Evolutionary conservation across 2,113 vertebrate species (phyloP).

Genomic region (Bambusicola thoracicus): DNA sequence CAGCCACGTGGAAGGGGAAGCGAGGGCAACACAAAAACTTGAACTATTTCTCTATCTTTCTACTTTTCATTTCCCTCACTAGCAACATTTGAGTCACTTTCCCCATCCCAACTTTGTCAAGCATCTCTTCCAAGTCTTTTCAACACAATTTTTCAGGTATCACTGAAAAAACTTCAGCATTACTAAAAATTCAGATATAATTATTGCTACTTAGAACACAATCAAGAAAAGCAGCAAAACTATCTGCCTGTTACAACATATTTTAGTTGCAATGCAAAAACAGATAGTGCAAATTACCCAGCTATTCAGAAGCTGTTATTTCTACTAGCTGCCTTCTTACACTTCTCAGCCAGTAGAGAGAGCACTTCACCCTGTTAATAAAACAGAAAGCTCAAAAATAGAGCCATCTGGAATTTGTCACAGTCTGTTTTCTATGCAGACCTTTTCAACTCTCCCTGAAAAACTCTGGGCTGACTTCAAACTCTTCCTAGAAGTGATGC

Average conservation of each 20-base stretch:
- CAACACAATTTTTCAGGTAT: not conserved
- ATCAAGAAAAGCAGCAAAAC: not conserved
- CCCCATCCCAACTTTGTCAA: not conserved
- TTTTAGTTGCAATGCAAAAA: not conserved
- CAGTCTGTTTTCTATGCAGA: not conserved
- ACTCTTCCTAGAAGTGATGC: not conserved
- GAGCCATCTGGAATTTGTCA: rapidly evolving
- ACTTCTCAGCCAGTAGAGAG: conserved; percentile 62
- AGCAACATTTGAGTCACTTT: not conserved
- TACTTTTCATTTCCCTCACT: not conserved
- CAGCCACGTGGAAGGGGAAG: not conserved
- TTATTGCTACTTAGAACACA: not conserved
- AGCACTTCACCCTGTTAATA: conserved; percentile 43
- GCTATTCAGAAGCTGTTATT: not conserved
- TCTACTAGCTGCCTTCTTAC: not conserved
- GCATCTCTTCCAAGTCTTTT: not conserved
- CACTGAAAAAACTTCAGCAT: not conserved
- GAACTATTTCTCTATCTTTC: not conserved
- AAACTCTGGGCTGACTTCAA: not conserved
- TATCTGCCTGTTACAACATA: not conserved
- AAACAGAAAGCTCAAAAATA: not conserved
- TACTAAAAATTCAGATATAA: not conserved
- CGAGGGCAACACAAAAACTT: not conserved
- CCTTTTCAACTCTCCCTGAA: not conserved
- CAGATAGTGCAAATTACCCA: not conserved